Base-by-base conservation (phyloP, 2,113 vertebrate genomes). In the Corapipo altera region DNA sequence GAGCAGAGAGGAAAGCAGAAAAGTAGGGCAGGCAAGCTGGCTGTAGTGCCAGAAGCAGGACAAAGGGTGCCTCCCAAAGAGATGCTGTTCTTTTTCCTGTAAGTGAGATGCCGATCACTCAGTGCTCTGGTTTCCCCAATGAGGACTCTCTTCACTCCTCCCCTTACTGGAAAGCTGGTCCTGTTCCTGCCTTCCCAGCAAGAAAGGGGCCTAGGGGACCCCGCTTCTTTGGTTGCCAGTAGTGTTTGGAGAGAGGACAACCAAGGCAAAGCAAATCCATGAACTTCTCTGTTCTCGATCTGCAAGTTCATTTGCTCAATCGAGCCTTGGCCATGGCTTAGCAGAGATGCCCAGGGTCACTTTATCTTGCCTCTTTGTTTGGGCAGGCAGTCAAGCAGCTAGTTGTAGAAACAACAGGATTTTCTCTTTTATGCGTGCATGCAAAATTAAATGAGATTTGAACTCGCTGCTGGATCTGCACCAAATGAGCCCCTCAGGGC, bases 401-500 rank as follows among this genome's bases (percentile, higher is more conserved):
- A 78, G 65, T 12, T 82, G 91, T 75, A 91, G 90, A 92, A 95
- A 89, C 70, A 81, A 92, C 8, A 12, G 83, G 61, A 92, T 91
- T 88, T 92, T 91, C 83, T 87, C 73, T 86, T 91, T 61, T 67
- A 69, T 64, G 61, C 0, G 0, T 76, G 90, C 0, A 2, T 91
- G 64, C 58, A 91, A 96, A 95, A 95, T 94, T 93, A 91, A 94
- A 95, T 91, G 67, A 84, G 80, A 84, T 90, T 96, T 82, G 76
- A 92, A 71, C 64, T 95, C 4, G 2, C 83, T 91, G 76, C 78
- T 92, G 91, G 89, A 94, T 74, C 70, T 72, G 76, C 71, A 94
- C 72, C 88, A 95, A 94, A 95, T 52, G 76, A 95, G 35, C 30
- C 86, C 80, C 57, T 12, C 6, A 18, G 86, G 91, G 66, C 72